Base-by-base conservation (phyloP, 2,113 vertebrate species). In the Limanda limanda region DNA sequence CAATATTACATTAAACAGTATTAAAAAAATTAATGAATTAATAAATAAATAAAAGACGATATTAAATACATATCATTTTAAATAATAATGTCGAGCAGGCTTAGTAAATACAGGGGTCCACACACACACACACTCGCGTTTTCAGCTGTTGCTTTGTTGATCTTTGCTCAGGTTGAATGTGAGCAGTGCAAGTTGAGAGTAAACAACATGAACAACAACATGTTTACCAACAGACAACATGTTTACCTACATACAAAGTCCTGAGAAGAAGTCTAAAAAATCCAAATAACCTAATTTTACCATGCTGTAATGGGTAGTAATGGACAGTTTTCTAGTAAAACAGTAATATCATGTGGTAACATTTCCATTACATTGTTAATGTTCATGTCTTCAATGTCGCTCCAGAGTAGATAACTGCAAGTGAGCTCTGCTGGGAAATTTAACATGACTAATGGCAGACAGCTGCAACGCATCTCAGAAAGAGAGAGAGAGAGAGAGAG, bases 391-490 rank as follows among this genome's bases (percentile, higher is more conserved):
- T 31, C 55, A 35, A 51, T 48, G 63, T 74, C 61, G 47, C 47
- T 11, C 55, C 40, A 31, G 65, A 82, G 74, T 74, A 55, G 68
- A 72, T 77, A 56, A 74, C 71, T 66, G 68, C 64, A 69, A 85
- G 57, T 61, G 68, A 45, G 63, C 63, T 64, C 76, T 80, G 58
- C 77, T 79, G 85, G 82, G 72, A 84, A 83, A 86, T 82, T 67
- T 69, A 89, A 82, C 85, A 78, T 75, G 74, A 77, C 82, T 79
- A 79, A 84, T 70, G 57, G 66, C 76, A 72, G 70, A 82, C 78
- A 82, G 77, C 76, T 77, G 78, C 71, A 75, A n/a, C 1, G 11
- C 59, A 71, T 71, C 58, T 74, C 20, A 45, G 47, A 73, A 63
- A 65, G 59, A 42, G 58, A 31, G 63, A 17, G 27, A 31, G 27